These are phyloP conservation scores for Nomada flava DNA, from an alignment of 2,888 invertebrate species.

Conservation along the genomic window DNA sequence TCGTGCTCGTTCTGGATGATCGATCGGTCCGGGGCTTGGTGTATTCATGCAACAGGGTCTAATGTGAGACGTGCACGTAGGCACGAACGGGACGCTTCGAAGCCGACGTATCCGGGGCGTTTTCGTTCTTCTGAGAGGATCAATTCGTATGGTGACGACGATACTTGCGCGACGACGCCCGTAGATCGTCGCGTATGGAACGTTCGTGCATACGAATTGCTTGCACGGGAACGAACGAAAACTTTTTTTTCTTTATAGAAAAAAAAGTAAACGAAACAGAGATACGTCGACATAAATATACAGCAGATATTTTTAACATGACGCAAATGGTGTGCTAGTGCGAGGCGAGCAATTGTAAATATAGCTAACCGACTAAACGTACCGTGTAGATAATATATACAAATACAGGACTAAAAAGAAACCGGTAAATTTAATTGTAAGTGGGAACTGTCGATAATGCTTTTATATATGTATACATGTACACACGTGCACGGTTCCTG, in stretches of 20 bases:
- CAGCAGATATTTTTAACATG: slow-evolving; percentile 78
- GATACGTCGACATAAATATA: slow-evolving; percentile 62
- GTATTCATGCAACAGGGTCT: slow-evolving; percentile 72
- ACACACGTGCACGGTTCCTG: slow-evolving; percentile 30
- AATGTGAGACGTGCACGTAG: slow-evolving; percentile 51
- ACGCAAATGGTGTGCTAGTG: slow-evolving; percentile 66
- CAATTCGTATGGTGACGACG: slow-evolving; percentile 26
- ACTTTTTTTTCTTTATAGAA: too few relatives aligned
- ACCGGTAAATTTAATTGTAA: slow-evolving; percentile 70
- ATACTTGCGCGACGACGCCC: slow-evolving; percentile 37
- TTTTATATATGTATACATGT: slow-evolving; percentile 79
- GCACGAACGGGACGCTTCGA: slow-evolving; percentile 47
- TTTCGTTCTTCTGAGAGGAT: slow-evolving; percentile 20
- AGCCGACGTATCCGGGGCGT: slow-evolving; percentile 29
- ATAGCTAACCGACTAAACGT: slow-evolving; percentile 78
- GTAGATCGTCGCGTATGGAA: slow-evolving; percentile 38
- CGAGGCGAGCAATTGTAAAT: slow-evolving; percentile 76
- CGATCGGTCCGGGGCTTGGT: slow-evolving; percentile 50
- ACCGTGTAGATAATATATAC: slow-evolving; percentile 77
- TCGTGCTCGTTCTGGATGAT: slow-evolving; percentile 52
- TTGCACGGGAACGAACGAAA: slow-evolving; percentile 12
- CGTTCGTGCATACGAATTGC: too few relatives aligned
- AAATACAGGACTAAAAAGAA: slow-evolving; percentile 22
- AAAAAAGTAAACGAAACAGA: slow-evolving; percentile 25
- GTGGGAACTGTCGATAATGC: slow-evolving; percentile 77